Base-by-base conservation (phyloP, 1,140 invertebrate genomes). In the Drosophila ohnishii region DNA sequence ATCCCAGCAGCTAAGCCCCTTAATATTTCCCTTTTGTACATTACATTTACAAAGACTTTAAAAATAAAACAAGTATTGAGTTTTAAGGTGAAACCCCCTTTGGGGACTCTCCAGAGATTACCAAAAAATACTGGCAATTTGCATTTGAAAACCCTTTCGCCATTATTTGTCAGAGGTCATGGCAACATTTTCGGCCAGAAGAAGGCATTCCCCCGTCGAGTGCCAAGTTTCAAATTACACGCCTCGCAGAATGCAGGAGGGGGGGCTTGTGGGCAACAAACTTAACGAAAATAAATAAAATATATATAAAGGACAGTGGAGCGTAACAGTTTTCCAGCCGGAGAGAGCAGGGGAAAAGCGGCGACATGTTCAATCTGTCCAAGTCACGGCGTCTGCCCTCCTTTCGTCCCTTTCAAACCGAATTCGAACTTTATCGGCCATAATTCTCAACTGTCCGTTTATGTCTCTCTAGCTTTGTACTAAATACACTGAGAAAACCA, bases 191-290 rank as follows among this genome's bases (percentile, higher is more conserved):
- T 53, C 11, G 32, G 32, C 45, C 45, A 34, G 10, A 39, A 25
- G 35, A 14, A 25, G 42, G n/a, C 58, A 34, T 14, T 58, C 40
- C 44, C 34, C 25, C 40, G 39, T 85, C 67, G 81, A 76, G 66
- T 69, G 83, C 63, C 82, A 78, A 86, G 78, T 78, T 86, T 86
- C 83, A 81, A 86, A 86, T 86, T 86, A 86, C 78, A 86, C 78
- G 82, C 82, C 81, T 84, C 76, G 80, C 50, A 55, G 51, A 10
- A 35, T 13, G 7, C 25, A 28, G 5, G 32, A 19, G 7, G 71
- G 57, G 59, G 2, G 16, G 47, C 7, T 16, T 3, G 34, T 8
- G 40, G 37, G 69, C n/a, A 11, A 28, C 45, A 19, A 74, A 75
- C 62, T 75, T 75, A 67, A 66, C 55, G 62, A 75, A 75, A 75